Percentiles rank a stretch among this genome's conserved stretches.
These are phyloP conservation scores for Triplophysa tibetana DNA, from an alignment of 2,113 vertebrate species.

Conservation along the genomic window DNA sequence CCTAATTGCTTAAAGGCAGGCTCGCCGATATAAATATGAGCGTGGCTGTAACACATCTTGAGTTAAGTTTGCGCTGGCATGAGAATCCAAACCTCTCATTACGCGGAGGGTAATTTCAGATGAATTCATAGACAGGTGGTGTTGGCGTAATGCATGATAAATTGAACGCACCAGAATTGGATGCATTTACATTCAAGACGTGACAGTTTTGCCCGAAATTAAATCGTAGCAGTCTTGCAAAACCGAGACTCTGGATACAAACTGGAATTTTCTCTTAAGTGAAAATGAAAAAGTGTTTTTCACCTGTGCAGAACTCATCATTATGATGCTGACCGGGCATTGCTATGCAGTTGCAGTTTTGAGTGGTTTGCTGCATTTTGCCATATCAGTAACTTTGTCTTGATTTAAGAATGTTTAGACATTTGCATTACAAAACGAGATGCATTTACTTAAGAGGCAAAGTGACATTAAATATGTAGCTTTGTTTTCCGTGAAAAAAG, in stretches of 20 bases:
- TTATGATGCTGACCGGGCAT: not conserved
- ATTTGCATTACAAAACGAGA: too few species aligned
- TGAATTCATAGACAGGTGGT: constrained; percentile 22
- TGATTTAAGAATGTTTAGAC: too few species aligned
- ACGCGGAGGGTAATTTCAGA: not conserved
- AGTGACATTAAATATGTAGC: too few species aligned
- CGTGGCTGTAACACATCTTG: not conserved
- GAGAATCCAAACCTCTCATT: constrained; percentile 10
- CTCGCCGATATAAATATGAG: not conserved
- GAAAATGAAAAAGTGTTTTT: not conserved
- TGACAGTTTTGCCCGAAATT: constrained; percentile 6
- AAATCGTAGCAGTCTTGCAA: not conserved
- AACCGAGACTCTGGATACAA: not conserved
- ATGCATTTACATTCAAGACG: constrained; percentile 16
- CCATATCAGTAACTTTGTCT: not conserved
- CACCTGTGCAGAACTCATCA: too few species aligned
- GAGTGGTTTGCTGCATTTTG: not conserved
- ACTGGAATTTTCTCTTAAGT: not conserved
- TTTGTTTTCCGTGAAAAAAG: too few species aligned
- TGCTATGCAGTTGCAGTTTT: not conserved
- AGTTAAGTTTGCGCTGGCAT: not conserved
- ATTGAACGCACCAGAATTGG: not conserved
- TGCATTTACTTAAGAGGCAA: too few species aligned
- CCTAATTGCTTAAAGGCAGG: constrained; percentile 27
- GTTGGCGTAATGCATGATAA: not conserved